Conservation (phyloP, 1,140 invertebrate genomes). For the Hirudo medicinalis region DNA sequence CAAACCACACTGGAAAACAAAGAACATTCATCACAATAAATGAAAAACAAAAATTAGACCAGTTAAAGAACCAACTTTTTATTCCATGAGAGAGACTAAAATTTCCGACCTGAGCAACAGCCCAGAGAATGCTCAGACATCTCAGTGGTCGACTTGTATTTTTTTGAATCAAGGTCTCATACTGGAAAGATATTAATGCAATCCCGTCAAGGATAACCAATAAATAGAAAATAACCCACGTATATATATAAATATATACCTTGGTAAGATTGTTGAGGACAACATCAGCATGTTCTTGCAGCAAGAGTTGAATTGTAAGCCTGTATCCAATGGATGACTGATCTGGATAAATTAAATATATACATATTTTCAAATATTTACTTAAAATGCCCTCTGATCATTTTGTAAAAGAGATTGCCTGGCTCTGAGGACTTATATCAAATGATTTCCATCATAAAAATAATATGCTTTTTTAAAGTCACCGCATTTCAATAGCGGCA, state of each 20-base stretch:
- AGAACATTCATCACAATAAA: constrained; percentile 17
- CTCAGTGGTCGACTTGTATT: constrained; percentile 62
- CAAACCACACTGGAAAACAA: constrained; percentile 54
- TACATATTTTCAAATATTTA: no score
- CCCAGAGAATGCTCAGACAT: constrained; percentile 63
- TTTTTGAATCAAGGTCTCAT: constrained; percentile 32
- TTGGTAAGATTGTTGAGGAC: constrained; percentile 26
- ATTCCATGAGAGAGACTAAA: constrained; percentile 55
- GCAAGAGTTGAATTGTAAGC: constrained; percentile 34
- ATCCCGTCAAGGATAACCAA: neutral
- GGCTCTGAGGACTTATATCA: no score
- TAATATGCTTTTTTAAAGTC: no score
- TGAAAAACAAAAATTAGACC: constrained; percentile 8
- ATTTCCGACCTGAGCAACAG: constrained; percentile 58
- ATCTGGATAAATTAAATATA: constrained; percentile 22
- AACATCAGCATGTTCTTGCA: constrained; percentile 27
- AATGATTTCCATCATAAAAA: no score
- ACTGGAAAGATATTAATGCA: constrained; percentile 26
- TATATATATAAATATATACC: constrained; percentile 21
- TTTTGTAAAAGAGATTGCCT: no score
- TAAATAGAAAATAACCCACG: no score
- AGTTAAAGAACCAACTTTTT: constrained; percentile 44
- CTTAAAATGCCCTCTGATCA: no score
- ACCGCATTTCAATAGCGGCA: no score
- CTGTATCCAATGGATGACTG: constrained; percentile 32